Base-by-base conservation (phyloP, 23 tunicate genomes). In the Halocynthia aurantium region DNA sequence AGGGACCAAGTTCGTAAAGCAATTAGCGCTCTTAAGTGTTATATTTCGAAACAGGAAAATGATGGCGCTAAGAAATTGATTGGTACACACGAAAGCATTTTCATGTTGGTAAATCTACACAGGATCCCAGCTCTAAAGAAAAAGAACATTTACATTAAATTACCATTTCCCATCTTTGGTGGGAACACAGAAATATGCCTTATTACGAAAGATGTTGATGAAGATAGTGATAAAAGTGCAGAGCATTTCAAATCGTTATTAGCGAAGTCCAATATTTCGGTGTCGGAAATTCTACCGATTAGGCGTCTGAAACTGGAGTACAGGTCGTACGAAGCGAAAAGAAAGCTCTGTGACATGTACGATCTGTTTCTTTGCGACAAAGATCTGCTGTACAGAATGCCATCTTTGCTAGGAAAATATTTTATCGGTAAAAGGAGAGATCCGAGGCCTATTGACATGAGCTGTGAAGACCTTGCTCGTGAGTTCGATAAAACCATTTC, bases 341-440 rank as follows among this genome's bases (percentile, higher is more conserved):
- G 78, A 56, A 74, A 49, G 21, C 22, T 74, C n/a, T 44, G 55
- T 6, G 56, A 53, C 13, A 74, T 74, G 78, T 74, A 74, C 63
- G 78, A 74, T 54, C 56, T 74, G 56, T 74, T 74, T 56, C 78
- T 74, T 2, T 74, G 78, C 31, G 78, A 74, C 19, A 13, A 74
- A 10, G 19, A 40, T 21, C 55, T 74, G 19, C 13, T 50, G 10
- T 64, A 74, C 31, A 22, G 78, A n/a, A 51, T 74, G 57, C 78
- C 78, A 54, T 17, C 18, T 15, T 49, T 74, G 13, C 15, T 74
- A 13, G 78, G 78, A 8, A 74, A 74, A 74, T 51, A 51, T 51
- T 74, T 74, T 53, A 54, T 53, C 22, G 78, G 19, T n/a, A 56
- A 51, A 53, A 52, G 56, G 57, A 74, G 31, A 56, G n/a, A 74